These are phyloP conservation scores for Nematopogon swammerdamellus DNA, from an alignment of 2,888 invertebrate species.

Conservation along the genomic window DNA sequence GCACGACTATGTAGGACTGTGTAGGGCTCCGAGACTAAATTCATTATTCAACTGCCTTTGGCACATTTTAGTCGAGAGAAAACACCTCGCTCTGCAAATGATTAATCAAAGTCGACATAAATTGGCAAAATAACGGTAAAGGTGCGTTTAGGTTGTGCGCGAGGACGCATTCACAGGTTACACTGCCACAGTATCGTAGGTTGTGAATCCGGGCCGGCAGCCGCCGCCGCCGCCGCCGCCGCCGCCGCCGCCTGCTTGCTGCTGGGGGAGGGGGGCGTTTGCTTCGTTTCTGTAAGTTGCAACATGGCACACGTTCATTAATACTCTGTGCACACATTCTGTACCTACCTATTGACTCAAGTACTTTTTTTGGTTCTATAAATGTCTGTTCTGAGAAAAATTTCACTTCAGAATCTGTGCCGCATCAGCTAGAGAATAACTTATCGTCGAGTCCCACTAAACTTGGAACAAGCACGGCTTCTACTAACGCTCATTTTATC, in stretches of 20 bases:
- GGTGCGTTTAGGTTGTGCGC: slow-evolving; percentile 18
- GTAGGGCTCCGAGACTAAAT: too few relatives aligned
- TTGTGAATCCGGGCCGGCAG: slow-evolving; percentile 86
- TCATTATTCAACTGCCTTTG: not conserved
- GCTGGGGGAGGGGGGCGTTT: slow-evolving; percentile 70
- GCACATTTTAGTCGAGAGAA: not conserved
- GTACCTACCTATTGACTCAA: too few relatives aligned
- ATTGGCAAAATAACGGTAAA: not conserved
- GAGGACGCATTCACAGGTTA: slow-evolving; percentile 66
- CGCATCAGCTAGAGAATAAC: too few relatives aligned
- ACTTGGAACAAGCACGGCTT: too few relatives aligned
- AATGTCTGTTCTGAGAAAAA: too few relatives aligned
- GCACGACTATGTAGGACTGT: too few relatives aligned
- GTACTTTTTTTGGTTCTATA: too few relatives aligned
- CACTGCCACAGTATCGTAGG: slow-evolving; percentile 99
- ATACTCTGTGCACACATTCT: not conserved
- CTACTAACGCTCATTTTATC: too few relatives aligned
- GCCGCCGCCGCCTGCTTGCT: slow-evolving; percentile 58
- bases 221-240: slow-evolving; percentile 30
- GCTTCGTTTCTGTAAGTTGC: slow-evolving; percentile 81
- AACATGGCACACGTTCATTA: slow-evolving; percentile 12
- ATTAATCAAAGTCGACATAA: slow-evolving; percentile 1
- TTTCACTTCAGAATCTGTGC: too few relatives aligned
- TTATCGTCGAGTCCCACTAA: too few relatives aligned
- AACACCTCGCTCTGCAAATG: slow-evolving; percentile 2